Conservation (phyloP, 2,888 invertebrate genomes). For the Isoperla grammatica region DNA sequence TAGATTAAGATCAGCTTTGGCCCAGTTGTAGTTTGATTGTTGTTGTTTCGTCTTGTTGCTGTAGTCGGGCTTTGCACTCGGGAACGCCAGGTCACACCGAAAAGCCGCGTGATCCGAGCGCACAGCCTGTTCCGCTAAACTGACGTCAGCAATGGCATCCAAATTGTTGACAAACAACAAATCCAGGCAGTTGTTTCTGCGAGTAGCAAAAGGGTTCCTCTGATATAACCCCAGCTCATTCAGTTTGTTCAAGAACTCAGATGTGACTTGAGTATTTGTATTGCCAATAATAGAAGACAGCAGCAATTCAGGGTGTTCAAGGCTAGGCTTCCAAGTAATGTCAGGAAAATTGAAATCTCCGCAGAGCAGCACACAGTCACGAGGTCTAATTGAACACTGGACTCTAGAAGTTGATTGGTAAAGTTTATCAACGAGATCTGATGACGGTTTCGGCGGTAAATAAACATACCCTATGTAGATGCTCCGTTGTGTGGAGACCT, state of each 20-base stretch:
- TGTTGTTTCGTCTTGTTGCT: neutral
- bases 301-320: neutral
- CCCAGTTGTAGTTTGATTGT: neutral
- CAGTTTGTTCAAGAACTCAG: neutral
- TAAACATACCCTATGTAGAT: neutral
- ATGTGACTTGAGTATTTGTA: neutral
- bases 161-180: neutral
- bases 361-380: neutral
- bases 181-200: neutral
- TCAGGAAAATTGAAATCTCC: constrained; percentile 5
- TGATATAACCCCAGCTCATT: neutral
- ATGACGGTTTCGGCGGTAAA: neutral
- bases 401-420: neutral
- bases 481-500: neutral
- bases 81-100: neutral
- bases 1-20: neutral
- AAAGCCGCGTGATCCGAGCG: constrained; percentile 1
- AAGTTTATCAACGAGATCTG: neutral
- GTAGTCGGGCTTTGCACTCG: neutral
- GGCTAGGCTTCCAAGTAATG: neutral
- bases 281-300: neutral
- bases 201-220: neutral
- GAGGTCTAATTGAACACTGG: neutral
- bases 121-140: neutral
- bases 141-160: neutral